Percentiles rank a stretch among this genome's conserved stretches.
These are phyloP conservation scores for Solenodon paradoxus DNA, from an alignment of 2,113 vertebrate genomes.

Conservation along the genomic window DNA sequence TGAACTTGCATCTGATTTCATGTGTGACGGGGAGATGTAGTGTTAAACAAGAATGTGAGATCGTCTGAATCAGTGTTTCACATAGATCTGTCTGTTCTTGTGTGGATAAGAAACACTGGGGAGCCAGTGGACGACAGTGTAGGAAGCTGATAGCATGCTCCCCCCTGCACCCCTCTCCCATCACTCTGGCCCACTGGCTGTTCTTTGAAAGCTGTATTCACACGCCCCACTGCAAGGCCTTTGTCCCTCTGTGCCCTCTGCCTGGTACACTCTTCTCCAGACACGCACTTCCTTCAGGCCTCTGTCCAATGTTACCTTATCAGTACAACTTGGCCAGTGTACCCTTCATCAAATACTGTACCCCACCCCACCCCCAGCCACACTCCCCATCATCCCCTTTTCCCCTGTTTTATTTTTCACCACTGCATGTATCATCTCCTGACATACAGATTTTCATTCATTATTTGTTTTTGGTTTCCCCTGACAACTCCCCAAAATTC, in stretches of 20 bases:
- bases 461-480: neutral
- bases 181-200: neutral
- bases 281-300: neutral
- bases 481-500: neutral
- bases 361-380: neutral
- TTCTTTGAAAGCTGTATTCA: neutral
- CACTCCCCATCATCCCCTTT: neutral
- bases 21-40: fast-evolving
- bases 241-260: neutral
- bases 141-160: fast-evolving
- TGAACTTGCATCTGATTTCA: neutral
- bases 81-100: neutral
- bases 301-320: neutral
- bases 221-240: neutral
- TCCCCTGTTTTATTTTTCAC: neutral
- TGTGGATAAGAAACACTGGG: neutral
- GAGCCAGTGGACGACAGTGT: fast-evolving
- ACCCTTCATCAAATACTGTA: neutral
- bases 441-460: neutral
- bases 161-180: fast-evolving
- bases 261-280: neutral
- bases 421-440: neutral
- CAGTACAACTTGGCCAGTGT: neutral
- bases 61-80: neutral
- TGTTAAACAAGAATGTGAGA: neutral